A percentile compares a stretch with the other conserved stretches of the same genome.
phyloP scores from a whole-genome alignment of 2,113 vertebrate genomes.

The Camelus bactrianus region DNA sequence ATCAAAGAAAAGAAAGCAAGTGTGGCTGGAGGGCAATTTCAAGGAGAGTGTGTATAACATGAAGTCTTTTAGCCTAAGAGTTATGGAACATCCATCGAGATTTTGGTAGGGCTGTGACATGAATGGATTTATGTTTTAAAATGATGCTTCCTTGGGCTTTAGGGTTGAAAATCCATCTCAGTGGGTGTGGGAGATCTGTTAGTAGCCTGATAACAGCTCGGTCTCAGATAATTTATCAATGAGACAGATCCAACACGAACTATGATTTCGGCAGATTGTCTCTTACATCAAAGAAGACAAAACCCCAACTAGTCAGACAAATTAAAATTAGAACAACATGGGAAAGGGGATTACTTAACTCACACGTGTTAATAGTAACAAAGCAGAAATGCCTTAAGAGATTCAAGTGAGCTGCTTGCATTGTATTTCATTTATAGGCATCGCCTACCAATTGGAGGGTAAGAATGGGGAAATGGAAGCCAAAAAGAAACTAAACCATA shows the following conservation, averaged over 20 bases:
- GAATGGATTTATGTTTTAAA: neutral
- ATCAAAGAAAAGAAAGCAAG: neutral
- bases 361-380: neutral
- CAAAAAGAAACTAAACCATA: neutral
- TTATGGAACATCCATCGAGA: neutral
- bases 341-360: neutral
- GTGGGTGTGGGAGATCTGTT: rapidly evolving
- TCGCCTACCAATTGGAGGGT: neutral
- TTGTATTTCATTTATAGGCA: neutral
- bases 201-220: neutral
- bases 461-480: neutral
- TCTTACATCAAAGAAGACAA: neutral
- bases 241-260: neutral
- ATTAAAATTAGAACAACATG: neutral
- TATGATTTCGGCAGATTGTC: neutral
- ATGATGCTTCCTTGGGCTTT: neutral
- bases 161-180: neutral
- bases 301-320: neutral
- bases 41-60: neutral
- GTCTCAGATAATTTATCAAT: neutral
- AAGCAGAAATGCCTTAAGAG: neutral
- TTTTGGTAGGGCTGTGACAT: neutral
- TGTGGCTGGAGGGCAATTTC: neutral
- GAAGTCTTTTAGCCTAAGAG: neutral
- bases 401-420: neutral